Evolutionary conservation across 2,888 invertebrate species (phyloP), one percentile per base, ranked within the genome.

Genomic region (Calameuta filiformis): DNA sequence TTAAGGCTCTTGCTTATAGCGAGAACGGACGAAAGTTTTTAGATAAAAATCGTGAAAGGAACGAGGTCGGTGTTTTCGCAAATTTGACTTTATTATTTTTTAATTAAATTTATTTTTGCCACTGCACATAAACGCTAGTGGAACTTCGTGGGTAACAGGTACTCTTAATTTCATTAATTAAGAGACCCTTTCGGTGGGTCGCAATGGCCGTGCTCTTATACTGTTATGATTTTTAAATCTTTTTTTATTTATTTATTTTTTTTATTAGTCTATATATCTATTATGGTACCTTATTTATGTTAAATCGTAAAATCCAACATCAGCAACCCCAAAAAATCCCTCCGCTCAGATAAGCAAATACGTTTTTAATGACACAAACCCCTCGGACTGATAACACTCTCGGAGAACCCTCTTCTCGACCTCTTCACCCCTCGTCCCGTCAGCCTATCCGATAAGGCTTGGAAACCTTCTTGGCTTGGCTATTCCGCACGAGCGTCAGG

Each of bases 321-420:
- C 37, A 15, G 4, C 40, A 40, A 40, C 40, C 40, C 1, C 40
- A 12, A 35, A 15, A 15, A 15, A 40, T 4, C 15, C 40, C 40
- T 75, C 78, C 35, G 69, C 31, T 69, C 33, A 76, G 84, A 85
- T 84, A 85, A 84, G 83, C 82, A 84, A 85, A 84, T 85, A 82
- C 68, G 81, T 82, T 84, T 85, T 83, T 85, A 80, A 85, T 80
- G 85, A 81, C 75, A 77, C 69, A 33, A 40, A 15, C n/a, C n/a
- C 68, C 69, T 68, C 37, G 23, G 75, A 12, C 31, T 35, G 69
- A 35, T 40, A 37, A 30, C 35, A 35, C 35, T 40, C 34, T 73
- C 71, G 68, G 73, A 40, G 15, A 33, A 40, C 40, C 40, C 31
- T 33, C 37, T 40, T 40, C 40, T 40, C 56, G 40, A 68, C 30